Conservation (phyloP, 1,140 invertebrate genomes). For the Lepidotrigona ventralis region DNA sequence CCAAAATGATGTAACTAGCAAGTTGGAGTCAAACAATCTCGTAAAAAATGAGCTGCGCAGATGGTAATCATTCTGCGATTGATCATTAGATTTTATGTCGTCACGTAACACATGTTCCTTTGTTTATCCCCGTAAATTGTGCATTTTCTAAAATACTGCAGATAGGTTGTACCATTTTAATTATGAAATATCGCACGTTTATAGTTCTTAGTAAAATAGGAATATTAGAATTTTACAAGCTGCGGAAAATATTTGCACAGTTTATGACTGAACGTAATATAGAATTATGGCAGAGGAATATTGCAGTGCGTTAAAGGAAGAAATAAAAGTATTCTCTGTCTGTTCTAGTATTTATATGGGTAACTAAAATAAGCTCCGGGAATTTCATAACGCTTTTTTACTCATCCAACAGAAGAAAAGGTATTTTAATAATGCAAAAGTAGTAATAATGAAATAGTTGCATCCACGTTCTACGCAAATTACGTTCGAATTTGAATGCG, state of each 20-base stretch:
- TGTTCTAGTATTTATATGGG: background rate
- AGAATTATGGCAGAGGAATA: background rate
- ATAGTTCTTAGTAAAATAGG: background rate
- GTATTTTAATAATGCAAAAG: background rate
- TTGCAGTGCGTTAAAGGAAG: background rate
- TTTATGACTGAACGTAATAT: background rate
- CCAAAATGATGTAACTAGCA: conserved; percentile 50
- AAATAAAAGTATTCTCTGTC: background rate
- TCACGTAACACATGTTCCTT: conserved; percentile 1
- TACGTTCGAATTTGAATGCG: background rate
- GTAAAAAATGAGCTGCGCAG: conserved; percentile 25
- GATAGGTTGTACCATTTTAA: background rate
- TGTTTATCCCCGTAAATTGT: background rate
- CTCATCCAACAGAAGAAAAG: background rate
- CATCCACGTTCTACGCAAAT: background rate
- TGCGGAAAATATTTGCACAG: background rate
- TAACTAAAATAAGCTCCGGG: background rate
- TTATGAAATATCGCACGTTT: background rate
- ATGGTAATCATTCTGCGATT: conserved; percentile 17
- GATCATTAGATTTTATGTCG: conserved; percentile 22
- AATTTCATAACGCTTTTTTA: background rate
- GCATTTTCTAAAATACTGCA: background rate
- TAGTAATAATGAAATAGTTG: background rate
- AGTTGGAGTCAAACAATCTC: background rate
- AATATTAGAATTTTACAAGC: background rate